These are phyloP conservation scores for Tragelaphus imberbis DNA, from an alignment of 2,113 vertebrate genomes.

Conservation along the genomic window DNA sequence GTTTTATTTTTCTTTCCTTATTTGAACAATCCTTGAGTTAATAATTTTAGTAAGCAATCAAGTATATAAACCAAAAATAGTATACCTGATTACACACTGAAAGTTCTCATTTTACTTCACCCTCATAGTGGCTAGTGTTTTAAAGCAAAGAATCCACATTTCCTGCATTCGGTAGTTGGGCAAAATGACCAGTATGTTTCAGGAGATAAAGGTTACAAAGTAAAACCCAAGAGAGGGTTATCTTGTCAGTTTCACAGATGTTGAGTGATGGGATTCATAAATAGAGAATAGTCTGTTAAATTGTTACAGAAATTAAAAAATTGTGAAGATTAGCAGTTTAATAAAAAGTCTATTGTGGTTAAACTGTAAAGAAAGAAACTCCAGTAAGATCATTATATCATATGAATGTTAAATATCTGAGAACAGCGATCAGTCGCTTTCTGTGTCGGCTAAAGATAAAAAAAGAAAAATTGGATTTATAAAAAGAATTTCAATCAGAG, in stretches of 20 bases:
- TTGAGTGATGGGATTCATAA: not conserved
- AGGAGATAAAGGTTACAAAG: not conserved
- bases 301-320: not conserved
- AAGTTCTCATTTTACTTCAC: not conserved
- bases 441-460: not conserved
- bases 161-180: not conserved
- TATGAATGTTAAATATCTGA: not conserved
- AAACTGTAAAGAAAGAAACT: constrained; percentile 1
- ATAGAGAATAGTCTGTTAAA: not conserved
- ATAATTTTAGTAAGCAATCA: not conserved
- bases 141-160: not conserved
- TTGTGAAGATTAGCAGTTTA: not conserved
- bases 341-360: not conserved
- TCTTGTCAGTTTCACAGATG: not conserved
- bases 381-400: not conserved
- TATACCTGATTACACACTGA: not conserved
- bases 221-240: not conserved
- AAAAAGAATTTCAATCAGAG: not conserved
- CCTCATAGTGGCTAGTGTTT: not conserved
- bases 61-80: not conserved
- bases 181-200: not conserved
- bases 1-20: not conserved
- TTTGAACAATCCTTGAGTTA: not conserved
- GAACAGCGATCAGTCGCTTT: not conserved
- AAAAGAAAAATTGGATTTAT: constrained; percentile 31